These are phyloP conservation scores for Palythoa heliodiscus DNA, from an alignment of 92 coral and sea anemone genomes.

Conservation along the genomic window DNA sequence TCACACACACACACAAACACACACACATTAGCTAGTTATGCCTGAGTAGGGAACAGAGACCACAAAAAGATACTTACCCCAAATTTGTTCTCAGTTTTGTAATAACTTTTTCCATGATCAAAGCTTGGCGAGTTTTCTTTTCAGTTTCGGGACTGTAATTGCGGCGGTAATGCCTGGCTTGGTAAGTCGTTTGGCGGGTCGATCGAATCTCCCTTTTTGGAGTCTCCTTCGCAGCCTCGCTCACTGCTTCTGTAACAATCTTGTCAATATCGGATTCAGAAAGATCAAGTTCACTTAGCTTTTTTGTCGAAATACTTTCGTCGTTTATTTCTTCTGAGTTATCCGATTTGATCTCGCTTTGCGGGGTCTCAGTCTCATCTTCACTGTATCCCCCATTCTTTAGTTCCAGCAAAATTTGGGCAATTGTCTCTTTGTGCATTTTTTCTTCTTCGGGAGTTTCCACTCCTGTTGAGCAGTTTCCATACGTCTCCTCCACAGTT, in stretches of 20 bases:
- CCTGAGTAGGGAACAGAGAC: background rate
- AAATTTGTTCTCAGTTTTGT: background rate
- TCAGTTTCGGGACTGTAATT: constrained; percentile 3
- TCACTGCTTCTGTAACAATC: background rate
- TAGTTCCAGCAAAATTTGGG: background rate
- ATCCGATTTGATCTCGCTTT: background rate
- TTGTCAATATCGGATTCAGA: background rate
- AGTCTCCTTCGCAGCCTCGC: background rate
- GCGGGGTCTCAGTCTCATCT: background rate
- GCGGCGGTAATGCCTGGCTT: constrained; percentile 5
- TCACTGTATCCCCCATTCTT: background rate
- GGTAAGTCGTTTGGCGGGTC: background rate
- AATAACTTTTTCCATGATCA: background rate
- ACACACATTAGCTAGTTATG: background rate
- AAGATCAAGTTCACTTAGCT: background rate
- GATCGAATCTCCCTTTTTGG: background rate
- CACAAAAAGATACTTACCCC: background rate
- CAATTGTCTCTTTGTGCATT: background rate
- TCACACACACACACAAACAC: background rate
- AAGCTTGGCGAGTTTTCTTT: background rate
- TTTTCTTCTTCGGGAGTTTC: background rate
- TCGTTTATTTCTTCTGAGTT: background rate
- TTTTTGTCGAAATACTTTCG: background rate
- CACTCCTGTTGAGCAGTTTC: too few species aligned
- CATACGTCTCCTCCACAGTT: background rate